Evolutionary conservation across 1,140 invertebrate genomes (phyloP).

Genomic region (Chelonus insularis): DNA sequence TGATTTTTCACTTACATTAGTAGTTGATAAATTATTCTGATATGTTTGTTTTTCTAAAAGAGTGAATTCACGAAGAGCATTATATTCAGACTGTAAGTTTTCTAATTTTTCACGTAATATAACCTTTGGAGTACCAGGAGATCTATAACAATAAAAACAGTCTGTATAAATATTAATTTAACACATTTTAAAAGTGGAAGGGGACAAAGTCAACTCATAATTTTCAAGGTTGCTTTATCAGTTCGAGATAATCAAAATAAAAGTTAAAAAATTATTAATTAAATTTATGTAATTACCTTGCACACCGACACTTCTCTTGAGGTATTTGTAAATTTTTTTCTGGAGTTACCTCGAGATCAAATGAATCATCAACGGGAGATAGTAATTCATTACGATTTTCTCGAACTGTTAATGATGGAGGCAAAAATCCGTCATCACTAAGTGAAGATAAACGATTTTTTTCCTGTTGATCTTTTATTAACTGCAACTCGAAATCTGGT

Average conservation of each 20-base stretch:
- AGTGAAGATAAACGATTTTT: slow-evolving; percentile 18
- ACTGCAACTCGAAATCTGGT: slow-evolving; percentile 43
- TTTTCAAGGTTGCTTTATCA: too few species aligned
- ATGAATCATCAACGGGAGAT: not conserved
- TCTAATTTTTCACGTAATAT: slow-evolving; percentile 36
- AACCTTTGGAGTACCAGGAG: slow-evolving; percentile 36
- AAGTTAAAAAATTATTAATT: not conserved
- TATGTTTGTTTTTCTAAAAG: slow-evolving; percentile 46
- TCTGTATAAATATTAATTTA: too few species aligned
- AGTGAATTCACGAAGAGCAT: slow-evolving; percentile 40
- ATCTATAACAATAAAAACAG: not conserved
- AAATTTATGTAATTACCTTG: not conserved
- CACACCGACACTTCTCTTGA: not conserved
- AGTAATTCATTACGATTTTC: not conserved
- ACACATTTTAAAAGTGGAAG: not conserved
- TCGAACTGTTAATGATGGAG: not conserved
- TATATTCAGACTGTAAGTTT: slow-evolving; percentile 34
- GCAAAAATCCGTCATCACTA: slow-evolving; percentile 14
- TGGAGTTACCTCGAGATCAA: not conserved
- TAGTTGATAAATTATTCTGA: slow-evolving; percentile 8
- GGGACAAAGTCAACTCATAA: too few species aligned
- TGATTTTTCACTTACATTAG: slow-evolving; percentile 15
- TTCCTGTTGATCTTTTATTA: slow-evolving; percentile 35
- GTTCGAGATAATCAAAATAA: too few species aligned
- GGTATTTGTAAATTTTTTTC: not conserved